Base-by-base conservation (phyloP, 2,113 vertebrate species). In the Brachyhypopomus occidentalis region DNA sequence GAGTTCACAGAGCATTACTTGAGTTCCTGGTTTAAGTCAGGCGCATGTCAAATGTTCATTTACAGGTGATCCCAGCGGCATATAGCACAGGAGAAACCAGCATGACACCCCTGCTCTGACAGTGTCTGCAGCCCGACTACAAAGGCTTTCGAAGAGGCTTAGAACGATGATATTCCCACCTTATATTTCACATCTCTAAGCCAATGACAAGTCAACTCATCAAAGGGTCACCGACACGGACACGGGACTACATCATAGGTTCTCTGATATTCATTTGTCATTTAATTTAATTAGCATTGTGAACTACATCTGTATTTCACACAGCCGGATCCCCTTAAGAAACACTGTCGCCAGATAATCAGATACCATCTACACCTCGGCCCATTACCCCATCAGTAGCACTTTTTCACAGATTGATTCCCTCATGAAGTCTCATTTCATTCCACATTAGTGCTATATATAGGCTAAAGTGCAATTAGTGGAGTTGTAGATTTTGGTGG, bases 1-100 rank as follows among this genome's bases (percentile, higher is more conserved):
- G 83, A 80, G 72, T 71, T 82, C 77, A 69, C 77, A 77, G 72
- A 79, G 72, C 73, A 60, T 77, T 69, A 75, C 45, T 84, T 58
- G 5, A 56, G 48, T 72, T 52, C 66, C 36, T 36, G 58, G 77
- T 73, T 79, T 62, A 84, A 84, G 27, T 71, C 69, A 23, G 64
- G 20, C 52, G 19, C 77, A 82, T 59, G 76, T 48, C 48, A 63
- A 72, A 83, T 78, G 34, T 64, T 77, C 25, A 59, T 84, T 72
- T 63, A 69, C 22, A 36, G 70, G 7, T 36, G 19, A 3, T 41
- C 55, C 34, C 9, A 34, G 55, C 27, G 64, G 5, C 12, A 83
- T 77, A 84, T 77, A 83, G 79, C 72, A 67, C 38, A 38, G 56
- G 56, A 77, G 45, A 77, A 82, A 82, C 41, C 38, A 52, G 77